phyloP scores from a whole-genome alignment of 2,888 invertebrate genomes.

The Drosophila infuscata region DNA sequence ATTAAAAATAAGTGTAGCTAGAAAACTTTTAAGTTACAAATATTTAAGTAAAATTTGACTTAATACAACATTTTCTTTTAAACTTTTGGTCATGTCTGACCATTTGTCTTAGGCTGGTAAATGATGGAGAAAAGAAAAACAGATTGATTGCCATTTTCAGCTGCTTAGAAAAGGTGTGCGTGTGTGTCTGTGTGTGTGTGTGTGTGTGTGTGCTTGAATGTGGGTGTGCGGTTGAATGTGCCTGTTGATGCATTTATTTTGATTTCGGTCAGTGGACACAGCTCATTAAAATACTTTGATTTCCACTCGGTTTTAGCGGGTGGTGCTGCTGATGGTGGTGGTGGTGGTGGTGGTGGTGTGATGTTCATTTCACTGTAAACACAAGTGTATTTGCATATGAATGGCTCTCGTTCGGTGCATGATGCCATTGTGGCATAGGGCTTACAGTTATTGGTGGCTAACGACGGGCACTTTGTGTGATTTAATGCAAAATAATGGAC shows the following conservation, averaged over 20 bases:
- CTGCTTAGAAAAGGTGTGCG: background rate
- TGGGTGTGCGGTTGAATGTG: background rate
- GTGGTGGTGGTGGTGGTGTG: background rate
- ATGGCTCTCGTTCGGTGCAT: conserved; percentile 1
- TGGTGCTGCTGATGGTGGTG: background rate
- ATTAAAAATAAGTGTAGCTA: background rate
- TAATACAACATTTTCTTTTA: background rate
- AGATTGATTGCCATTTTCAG: background rate
- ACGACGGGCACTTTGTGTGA: conserved; percentile 26
- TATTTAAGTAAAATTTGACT: background rate
- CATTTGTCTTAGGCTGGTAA: background rate
- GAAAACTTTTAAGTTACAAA: background rate
- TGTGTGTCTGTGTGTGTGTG: background rate
- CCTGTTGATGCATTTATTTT: conserved; percentile 15
- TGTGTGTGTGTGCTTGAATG: background rate
- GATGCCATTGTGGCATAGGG: background rate
- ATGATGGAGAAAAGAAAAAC: background rate
- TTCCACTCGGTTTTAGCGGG: background rate
- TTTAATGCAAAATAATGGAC: conserved; percentile 58
- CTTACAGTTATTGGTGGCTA: conserved; percentile 17
- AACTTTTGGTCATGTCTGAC: background rate
- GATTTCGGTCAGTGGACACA: conserved; percentile 9
- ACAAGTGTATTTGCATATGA: conserved; percentile 10
- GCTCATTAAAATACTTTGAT: conserved; percentile 20
- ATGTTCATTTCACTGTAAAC: conserved; percentile 4